A percentile compares a stretch with the other conserved stretches of the same genome.
Evolutionary conservation across 2,888 invertebrate genomes (phyloP).

Genomic region (Conomelus anceps): DNA sequence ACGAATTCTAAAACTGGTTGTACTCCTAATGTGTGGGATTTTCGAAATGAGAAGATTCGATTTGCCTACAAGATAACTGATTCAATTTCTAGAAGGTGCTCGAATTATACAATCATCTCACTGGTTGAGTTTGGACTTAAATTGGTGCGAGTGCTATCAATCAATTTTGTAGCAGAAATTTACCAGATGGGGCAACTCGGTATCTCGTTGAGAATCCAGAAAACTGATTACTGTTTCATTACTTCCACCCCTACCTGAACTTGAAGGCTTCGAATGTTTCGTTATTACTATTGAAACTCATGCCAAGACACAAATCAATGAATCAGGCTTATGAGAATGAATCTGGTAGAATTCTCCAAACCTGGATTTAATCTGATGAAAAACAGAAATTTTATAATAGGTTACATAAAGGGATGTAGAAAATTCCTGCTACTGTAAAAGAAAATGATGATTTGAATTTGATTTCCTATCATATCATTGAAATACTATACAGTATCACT

Average conservation of each 20-base stretch:
- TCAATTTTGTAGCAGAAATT: neutral
- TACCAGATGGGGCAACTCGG: neutral
- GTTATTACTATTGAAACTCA: neutral
- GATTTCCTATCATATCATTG: too few species aligned
- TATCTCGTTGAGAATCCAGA: neutral
- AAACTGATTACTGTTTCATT: neutral
- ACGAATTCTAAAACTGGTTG: too few species aligned
- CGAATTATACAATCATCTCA: neutral
- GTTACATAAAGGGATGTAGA: too few species aligned
- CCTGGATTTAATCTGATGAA: too few species aligned
- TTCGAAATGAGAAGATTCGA: neutral
- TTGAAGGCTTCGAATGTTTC: neutral
- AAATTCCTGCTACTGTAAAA: too few species aligned
- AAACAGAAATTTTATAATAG: too few species aligned
- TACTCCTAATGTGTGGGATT: neutral
- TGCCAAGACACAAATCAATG: neutral
- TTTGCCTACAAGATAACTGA: neutral
- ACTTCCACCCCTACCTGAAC: neutral
- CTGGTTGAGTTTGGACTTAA: too few species aligned
- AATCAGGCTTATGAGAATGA: too few species aligned
- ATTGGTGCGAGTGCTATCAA: neutral
- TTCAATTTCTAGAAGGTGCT: neutral
- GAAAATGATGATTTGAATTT: too few species aligned
- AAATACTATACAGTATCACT: too few species aligned
- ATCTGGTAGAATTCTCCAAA: too few species aligned